Conservation (phyloP, 2,888 invertebrate species). For the Pollenia amentaria region DNA sequence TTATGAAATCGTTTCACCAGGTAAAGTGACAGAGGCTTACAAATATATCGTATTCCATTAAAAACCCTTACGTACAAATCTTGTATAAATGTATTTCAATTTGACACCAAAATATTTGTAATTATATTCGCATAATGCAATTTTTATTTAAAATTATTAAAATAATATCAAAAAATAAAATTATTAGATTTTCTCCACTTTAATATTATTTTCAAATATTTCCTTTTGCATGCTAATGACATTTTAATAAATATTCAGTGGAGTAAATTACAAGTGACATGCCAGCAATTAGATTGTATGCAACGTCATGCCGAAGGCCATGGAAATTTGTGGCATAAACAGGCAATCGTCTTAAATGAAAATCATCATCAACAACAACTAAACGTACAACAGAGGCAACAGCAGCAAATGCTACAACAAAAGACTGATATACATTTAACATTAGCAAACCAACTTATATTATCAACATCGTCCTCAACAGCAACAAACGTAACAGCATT, state of each 20-base stretch:
- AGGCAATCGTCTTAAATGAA: conserved; percentile 83
- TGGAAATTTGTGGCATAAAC: conserved; percentile 84
- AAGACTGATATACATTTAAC: conserved; percentile 74
- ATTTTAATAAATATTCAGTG: conserved; percentile 79
- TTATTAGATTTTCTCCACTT: conserved; percentile 10
- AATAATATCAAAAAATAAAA: background rate
- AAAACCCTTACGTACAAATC: too few species aligned
- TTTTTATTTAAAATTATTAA: background rate
- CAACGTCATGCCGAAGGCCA: conserved; percentile 84
- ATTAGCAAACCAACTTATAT: conserved; percentile 71
- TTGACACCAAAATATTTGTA: too few species aligned
- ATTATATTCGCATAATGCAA: too few species aligned
- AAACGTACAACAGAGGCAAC: conserved; percentile 75
- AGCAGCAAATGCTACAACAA: conserved; percentile 72
- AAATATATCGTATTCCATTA: too few species aligned
- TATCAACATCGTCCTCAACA: conserved; percentile 68
- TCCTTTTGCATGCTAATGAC: conserved; percentile 36
- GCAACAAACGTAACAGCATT: conserved; percentile 73
- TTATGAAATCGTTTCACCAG: too few species aligned
- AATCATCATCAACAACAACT: conserved; percentile 78
- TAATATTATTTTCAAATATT: conserved; percentile 59
- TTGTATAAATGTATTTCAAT: too few species aligned
- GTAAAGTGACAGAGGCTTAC: too few species aligned
- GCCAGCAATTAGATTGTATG: conserved; percentile 84
- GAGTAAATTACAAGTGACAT: conserved; percentile 84